Evolutionary conservation across 2,113 vertebrate genomes (phyloP), one percentile per base, ranked within the genome.

Genomic region (Halichoerus grypus): DNA sequence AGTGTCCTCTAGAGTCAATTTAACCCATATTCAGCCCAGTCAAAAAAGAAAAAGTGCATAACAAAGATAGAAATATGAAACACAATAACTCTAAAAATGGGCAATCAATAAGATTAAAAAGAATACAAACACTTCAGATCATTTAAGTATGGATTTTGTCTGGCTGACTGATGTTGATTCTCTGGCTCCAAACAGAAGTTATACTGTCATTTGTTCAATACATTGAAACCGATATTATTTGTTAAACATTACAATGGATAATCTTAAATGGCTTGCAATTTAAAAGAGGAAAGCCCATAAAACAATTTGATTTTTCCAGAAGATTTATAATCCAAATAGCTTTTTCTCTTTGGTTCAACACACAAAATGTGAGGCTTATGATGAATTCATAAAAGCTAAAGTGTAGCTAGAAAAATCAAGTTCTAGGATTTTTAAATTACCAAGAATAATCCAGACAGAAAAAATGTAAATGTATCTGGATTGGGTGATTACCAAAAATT

Each of bases 231-330:
- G 16, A 86, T 79, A 39, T 33, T 72, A 83, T 90, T 89, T 81
- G 13, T 67, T 79, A 93, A 67, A 79, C 24, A 67, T 89, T 63
- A 83, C 65, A 69, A 24, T 13, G 19, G 83, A 16, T 92, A 86
- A 97, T 93, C 65, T 85, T 80, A 85, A 94, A 76, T 84, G 84
- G 26, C 76, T 94, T 95, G 22, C 57, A 82, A 12, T 89, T 96
- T 96, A 79, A 97, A 96, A 90, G 21, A 94, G 55, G 76, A 90
- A 92, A 92, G 26, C 51, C 57, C 26, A 11, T 61, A 92, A 93
- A 51, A 80, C 42, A 90, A 93, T 81, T 87, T 88, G 4, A 95
- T 74, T 94, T 89, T 90, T 79, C 55, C 83, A 72, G 71, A 86
- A 96, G 94, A 97, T 83, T 87, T 86, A 92, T 14, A 84, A n/a